Evolutionary conservation across 2,888 invertebrate species (phyloP), one percentile per base, ranked within the genome.

Genomic region (Ophioninae sp.): DNA sequence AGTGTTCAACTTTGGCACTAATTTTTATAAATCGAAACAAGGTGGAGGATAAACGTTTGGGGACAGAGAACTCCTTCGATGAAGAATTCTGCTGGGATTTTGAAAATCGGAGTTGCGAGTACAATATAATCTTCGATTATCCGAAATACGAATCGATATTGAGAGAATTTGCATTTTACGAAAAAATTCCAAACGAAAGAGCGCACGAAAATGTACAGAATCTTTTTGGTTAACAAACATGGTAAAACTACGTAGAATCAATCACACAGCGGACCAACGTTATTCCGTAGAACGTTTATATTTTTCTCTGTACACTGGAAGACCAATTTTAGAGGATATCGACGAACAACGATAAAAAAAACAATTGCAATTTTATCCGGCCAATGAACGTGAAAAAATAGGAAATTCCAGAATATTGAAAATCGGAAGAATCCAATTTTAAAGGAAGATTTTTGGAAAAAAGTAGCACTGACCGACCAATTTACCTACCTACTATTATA

Each of bases 191-290:
- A 69, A 56, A n/a, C 17, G 20, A 30, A 30, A 56, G 17, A 56
- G 8, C 65, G 39, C 30, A 41, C 41, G 39, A 30, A 20, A 65
- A 51, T 17, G 6, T 51, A 6, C 0, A 17, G 44, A 44, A 8
- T 37, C 30, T 37, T 65, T 10, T 7, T 3, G 41, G 2, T 17
- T 5, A 41, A 56, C 23, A 22, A 69, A 56, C 8, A 7, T 23
- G 0, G 17, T 51, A 17, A 22, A 51, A 23, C 68, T 44, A 44
- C 37, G 20, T 23, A 8, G 22, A 39, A 20, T 64, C 37, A 37
- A 17, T 56, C 64, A 37, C 6, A 37, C 51, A n/a, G 67, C 67
- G 75, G 75, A 76, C 75, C 75, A 76, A 76, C 67, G 67, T 67
- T 30, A 23, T 23, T 67, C 51, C 75, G n/a, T 65, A 56, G 13